Evolutionary conservation across 2,888 invertebrate genomes (phyloP).

Genomic region (Epirrita christyi): DNA sequence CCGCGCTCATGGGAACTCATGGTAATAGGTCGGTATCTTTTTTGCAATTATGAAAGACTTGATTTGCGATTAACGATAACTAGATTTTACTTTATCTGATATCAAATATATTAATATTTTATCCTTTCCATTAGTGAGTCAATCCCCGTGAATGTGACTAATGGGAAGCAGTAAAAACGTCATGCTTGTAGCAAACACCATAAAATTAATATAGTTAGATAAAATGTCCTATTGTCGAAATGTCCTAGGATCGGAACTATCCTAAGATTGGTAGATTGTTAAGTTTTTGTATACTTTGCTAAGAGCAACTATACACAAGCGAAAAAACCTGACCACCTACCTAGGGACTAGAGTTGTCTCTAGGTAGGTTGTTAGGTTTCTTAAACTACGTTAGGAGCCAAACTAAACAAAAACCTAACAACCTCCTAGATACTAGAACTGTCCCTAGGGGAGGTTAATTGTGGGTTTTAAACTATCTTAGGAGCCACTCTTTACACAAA

Average conservation of each 20-base stretch:
- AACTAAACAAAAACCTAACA: too few species aligned
- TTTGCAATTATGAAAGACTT: constrained; percentile 44
- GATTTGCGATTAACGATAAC: constrained; percentile 47
- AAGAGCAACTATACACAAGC: too few species aligned
- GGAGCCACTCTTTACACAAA: too few species aligned
- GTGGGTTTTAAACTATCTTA: too few species aligned
- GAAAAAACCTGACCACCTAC: too few species aligned
- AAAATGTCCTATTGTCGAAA: constrained; percentile 3
- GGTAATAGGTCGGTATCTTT: constrained; percentile 38
- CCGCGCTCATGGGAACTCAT: constrained; percentile 28
- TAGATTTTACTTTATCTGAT: constrained; percentile 39
- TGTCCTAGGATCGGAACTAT: background rate
- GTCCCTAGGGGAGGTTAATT: too few species aligned
- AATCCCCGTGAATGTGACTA: constrained; percentile 45
- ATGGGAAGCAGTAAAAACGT: constrained; percentile 50
- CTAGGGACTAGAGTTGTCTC: too few species aligned
- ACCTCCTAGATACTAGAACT: too few species aligned
- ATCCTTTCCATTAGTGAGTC: constrained; percentile 49
- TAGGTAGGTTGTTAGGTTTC: too few species aligned
- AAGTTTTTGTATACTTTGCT: too few species aligned
- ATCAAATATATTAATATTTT: constrained; percentile 44
- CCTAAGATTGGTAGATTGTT: too few species aligned
- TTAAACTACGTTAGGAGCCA: too few species aligned
- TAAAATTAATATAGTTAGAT: constrained; percentile 24
- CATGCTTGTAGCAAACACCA: constrained; percentile 8